Evolutionary conservation across 2,113 vertebrate species (phyloP).

Genomic region (Vireo altiloquus): DNA sequence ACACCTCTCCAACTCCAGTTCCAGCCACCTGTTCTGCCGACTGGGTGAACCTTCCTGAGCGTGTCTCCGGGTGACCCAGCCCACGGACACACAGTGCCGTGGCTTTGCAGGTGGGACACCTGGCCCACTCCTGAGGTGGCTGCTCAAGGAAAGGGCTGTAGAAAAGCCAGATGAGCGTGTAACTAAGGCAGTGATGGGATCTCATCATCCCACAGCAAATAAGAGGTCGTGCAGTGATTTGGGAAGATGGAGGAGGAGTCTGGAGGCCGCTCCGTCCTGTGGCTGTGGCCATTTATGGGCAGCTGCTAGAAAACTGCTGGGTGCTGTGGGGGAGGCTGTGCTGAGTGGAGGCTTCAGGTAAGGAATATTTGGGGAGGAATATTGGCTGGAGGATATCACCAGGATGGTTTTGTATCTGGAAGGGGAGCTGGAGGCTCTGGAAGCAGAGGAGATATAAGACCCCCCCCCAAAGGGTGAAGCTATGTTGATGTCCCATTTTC

Average conservation of each 20-base stretch:
- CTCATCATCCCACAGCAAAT: neutral
- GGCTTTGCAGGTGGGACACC: neutral
- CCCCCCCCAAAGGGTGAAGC: neutral
- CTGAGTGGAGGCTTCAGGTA: neutral
- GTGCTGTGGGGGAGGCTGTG: neutral
- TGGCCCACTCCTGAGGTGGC: fast-evolving
- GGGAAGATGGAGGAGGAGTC: neutral
- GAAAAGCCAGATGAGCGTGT: neutral
- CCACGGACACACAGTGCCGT: fast-evolving
- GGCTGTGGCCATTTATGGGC: neutral
- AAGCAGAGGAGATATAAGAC: neutral
- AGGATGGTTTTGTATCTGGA: neutral
- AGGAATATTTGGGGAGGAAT: neutral
- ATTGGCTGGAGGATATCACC: neutral
- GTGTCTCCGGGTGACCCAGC: neutral
- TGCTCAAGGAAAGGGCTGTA: neutral
- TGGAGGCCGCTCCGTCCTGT: neutral
- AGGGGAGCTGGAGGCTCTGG: neutral
- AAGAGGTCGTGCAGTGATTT: fast-evolving
- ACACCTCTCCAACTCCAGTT: neutral
- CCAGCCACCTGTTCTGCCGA: neutral
- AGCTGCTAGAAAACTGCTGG: neutral
- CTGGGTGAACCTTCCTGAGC: fast-evolving
- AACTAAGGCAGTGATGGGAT: neutral
- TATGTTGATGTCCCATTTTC: neutral